These are phyloP conservation scores for Distichodus sexfasciatus DNA, from an alignment of 2,797 vertebrate genomes.

Conservation along the genomic window DNA sequence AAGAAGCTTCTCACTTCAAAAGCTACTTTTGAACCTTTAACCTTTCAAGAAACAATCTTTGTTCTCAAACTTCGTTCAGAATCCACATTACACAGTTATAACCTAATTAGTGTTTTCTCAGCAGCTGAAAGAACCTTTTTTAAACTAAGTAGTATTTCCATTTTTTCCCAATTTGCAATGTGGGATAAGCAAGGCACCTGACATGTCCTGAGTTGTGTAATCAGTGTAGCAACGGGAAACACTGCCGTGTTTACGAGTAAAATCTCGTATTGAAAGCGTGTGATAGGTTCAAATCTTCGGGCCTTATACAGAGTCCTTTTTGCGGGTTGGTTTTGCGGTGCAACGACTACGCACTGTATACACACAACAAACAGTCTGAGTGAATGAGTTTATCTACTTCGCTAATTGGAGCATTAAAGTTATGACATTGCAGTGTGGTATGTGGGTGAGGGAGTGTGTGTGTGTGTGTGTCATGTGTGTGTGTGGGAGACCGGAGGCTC, in stretches of 20 bases:
- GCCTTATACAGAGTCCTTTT: background rate
- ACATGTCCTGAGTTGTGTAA: too few relatives aligned
- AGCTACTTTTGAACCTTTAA: too few relatives aligned
- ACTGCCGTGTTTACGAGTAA: background rate
- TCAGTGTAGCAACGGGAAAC: background rate
- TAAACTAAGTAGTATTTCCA: too few relatives aligned
- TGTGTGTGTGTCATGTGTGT: background rate
- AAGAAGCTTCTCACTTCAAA: too few relatives aligned
- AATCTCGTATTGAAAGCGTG: background rate
- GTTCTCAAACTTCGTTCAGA: too few relatives aligned
- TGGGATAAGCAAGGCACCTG: too few relatives aligned
- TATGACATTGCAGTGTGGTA: background rate
- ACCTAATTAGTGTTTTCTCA: too few relatives aligned
- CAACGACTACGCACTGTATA: background rate
- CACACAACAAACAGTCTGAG: background rate
- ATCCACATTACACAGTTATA: too few relatives aligned
- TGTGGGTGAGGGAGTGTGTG: background rate
- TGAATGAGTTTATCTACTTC: background rate
- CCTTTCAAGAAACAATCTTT: too few relatives aligned
- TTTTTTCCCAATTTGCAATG: too few relatives aligned
- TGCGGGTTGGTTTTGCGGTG: too few relatives aligned
- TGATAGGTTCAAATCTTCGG: background rate
- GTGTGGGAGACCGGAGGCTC: constrained; percentile 23
- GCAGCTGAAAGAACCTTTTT: too few relatives aligned
- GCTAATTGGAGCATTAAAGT: background rate